Evolutionary conservation across 2,113 vertebrate genomes (phyloP).

Genomic region (Apistogramma diplotaenia): DNA sequence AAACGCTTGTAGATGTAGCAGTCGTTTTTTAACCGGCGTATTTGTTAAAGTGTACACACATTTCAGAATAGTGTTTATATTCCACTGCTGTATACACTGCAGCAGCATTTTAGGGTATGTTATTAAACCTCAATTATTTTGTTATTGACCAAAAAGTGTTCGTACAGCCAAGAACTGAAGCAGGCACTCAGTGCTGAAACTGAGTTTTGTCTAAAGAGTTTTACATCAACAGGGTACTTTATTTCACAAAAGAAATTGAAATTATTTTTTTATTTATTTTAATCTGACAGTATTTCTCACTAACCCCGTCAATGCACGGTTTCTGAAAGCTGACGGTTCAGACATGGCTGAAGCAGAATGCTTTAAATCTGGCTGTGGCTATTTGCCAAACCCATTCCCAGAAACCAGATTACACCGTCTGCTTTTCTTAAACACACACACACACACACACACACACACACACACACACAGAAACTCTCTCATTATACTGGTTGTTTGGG

Average conservation of each 20-base stretch:
- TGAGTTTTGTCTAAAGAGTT: too few species aligned
- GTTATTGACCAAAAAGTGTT: background rate
- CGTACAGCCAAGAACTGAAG: background rate
- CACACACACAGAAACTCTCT: background rate
- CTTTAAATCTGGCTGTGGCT: constrained; percentile 39
- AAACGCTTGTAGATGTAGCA: background rate
- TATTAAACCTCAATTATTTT: background rate
- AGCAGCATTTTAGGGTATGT: background rate
- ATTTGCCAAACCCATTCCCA: constrained; percentile 54
- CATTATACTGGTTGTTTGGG: constrained; percentile 16
- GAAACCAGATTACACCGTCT: constrained; percentile 55
- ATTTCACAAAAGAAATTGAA: background rate
- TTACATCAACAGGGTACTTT: background rate
- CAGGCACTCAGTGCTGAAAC: background rate
- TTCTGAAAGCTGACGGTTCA: constrained; percentile 37
- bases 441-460: background rate
- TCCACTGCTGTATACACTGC: background rate
- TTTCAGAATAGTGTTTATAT: background rate
- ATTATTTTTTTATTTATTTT: background rate
- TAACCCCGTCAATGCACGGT: background rate
- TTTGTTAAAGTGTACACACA: background rate
- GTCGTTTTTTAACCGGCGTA: background rate
- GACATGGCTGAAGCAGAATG: constrained; percentile 30
- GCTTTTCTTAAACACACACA: constrained; percentile 34
- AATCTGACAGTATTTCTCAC: background rate